Conservation (phyloP, 2,888 invertebrate genomes). For the Plusia festucae region DNA sequence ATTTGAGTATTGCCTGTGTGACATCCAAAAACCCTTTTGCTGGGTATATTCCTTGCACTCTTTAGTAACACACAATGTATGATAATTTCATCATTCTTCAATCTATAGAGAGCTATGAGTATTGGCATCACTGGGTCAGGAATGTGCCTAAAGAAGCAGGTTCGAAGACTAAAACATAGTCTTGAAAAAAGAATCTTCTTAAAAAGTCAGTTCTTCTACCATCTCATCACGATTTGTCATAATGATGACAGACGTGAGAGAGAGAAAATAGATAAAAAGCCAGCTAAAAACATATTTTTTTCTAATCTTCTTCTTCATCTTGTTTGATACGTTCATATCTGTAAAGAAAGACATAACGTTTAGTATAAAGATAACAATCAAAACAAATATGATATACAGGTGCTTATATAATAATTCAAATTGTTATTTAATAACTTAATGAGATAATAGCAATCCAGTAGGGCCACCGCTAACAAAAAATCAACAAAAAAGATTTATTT, state of each 20-base stretch:
- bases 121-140: neutral
- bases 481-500: no score
- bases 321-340: neutral
- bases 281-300: neutral
- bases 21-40: no score
- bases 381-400: no score
- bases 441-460: neutral
- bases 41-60: no score
- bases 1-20: no score
- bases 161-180: no score
- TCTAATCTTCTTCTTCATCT: neutral
- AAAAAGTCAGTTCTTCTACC: neutral
- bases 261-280: neutral
- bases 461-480: neutral
- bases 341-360: neutral
- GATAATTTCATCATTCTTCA: neutral
- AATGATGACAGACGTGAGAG: neutral
- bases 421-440: conserved; percentile 1
- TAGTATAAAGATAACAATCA: neutral
- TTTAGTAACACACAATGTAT: no score
- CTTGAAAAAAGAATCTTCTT: no score
- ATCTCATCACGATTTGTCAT: neutral
- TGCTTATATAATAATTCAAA: no score
- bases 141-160: neutral
- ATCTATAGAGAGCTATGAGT: neutral